phyloP scores from a whole-genome alignment of 2,888 invertebrate genomes.

The Agriopis leucophaearia region DNA sequence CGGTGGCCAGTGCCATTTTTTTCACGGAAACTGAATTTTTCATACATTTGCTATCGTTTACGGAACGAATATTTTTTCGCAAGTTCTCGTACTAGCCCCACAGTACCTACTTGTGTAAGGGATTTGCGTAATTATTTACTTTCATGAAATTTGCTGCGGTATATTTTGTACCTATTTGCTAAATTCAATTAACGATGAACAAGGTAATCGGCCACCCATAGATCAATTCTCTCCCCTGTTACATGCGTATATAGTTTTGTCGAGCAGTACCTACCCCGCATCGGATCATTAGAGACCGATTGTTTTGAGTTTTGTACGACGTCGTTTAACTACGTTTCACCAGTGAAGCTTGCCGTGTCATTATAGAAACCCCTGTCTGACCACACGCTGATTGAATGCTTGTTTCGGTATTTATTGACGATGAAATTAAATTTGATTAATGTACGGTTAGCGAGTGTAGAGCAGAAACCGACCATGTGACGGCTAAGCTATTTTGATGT shows the following conservation, averaged over 20 bases:
- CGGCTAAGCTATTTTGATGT: no score
- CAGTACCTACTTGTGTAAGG: no score
- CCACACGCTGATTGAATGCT: constrained; percentile 81
- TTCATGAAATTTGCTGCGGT: not conserved
- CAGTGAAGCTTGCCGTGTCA: constrained; percentile 53
- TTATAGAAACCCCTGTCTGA: constrained; percentile 55
- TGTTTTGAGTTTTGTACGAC: constrained; percentile 68
- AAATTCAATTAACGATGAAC: constrained; percentile 28
- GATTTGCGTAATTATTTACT: not conserved
- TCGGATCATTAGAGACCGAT: constrained; percentile 73
- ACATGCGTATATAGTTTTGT: constrained; percentile 38
- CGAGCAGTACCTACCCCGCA: constrained; percentile 33
- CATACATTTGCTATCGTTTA: no score
- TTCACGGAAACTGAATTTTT: no score
- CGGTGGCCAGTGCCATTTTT: no score
- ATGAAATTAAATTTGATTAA: constrained; percentile 20
- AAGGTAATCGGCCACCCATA: constrained; percentile 25
- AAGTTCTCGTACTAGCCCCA: no score
- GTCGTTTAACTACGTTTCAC: constrained; percentile 58
- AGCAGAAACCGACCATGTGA: not conserved
- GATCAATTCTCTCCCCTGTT: constrained; percentile 35
- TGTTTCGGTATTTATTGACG: constrained; percentile 60
- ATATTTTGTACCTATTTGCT: constrained; percentile 23
- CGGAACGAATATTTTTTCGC: no score
- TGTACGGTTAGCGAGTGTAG: not conserved